Conservation (phyloP, 37 sponge, comb jelly and placozoan genomes). For the Bolinopsis microptera region DNA sequence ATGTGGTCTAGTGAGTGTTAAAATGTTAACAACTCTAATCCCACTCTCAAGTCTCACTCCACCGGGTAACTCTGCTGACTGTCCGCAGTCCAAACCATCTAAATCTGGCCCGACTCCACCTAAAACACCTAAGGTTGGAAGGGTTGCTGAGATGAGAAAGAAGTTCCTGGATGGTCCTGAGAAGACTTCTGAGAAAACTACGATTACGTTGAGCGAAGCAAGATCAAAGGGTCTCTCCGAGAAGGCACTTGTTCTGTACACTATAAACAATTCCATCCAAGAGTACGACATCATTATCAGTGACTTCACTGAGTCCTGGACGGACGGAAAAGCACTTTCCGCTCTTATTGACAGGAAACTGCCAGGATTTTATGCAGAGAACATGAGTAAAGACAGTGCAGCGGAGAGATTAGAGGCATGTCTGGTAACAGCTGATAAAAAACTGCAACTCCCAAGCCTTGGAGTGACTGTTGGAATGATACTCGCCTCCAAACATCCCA, state of each 20-base stretch:
- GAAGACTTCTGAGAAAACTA: background rate
- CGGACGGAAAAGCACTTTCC: background rate
- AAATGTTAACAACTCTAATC: background rate
- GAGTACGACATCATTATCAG: background rate
- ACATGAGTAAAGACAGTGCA: background rate
- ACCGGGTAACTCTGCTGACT: too few species aligned
- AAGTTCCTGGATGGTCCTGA: background rate
- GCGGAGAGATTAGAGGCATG: background rate
- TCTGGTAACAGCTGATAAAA: background rate
- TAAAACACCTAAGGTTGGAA: background rate
- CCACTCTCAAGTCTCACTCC: background rate
- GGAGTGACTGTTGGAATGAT: background rate
- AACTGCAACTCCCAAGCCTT: background rate
- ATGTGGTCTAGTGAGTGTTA: background rate
- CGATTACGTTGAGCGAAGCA: background rate
- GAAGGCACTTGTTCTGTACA: background rate
- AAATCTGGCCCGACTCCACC: background rate
- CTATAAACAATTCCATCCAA: background rate
- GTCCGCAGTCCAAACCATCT: background rate
- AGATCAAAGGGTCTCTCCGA: background rate
- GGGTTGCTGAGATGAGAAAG: background rate
- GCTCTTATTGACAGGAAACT: slow-evolving; percentile 1
- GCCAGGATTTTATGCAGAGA: background rate
- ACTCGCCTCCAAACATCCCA: background rate
- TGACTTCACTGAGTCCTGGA: background rate